Evolutionary conservation across 2,888 invertebrate species (phyloP).

Genomic region (Macropis europaea): DNA sequence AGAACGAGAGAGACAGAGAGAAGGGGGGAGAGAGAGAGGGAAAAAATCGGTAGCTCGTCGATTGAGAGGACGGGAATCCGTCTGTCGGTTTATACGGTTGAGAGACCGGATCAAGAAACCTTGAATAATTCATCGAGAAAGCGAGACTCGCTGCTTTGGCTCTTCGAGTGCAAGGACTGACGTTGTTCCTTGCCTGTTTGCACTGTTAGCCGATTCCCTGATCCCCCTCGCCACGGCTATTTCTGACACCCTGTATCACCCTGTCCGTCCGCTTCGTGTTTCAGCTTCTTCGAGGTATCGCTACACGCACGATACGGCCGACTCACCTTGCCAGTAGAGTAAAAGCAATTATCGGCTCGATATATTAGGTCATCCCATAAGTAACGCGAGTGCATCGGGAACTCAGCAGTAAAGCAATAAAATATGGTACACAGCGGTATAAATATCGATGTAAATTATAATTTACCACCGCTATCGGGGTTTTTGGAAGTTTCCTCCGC

Average conservation of each 20-base stretch:
- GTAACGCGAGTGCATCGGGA: too few species aligned
- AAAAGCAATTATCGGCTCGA: not conserved
- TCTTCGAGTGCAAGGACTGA: conserved; percentile 46
- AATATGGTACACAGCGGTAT: too few species aligned
- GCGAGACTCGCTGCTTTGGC: conserved; percentile 53
- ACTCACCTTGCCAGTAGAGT: not conserved
- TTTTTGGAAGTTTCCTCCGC: not conserved
- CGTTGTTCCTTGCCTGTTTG: conserved; percentile 53
- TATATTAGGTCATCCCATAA: too few species aligned
- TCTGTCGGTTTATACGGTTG: conserved; percentile 65
- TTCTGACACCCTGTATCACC: conserved; percentile 32
- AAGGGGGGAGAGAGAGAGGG: not conserved
- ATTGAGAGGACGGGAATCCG: conserved; percentile 73
- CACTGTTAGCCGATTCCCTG: conserved; percentile 45
- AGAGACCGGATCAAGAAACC: conserved; percentile 72
- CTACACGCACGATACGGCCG: not conserved
- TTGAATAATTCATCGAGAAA: conserved; percentile 76
- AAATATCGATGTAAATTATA: too few species aligned
- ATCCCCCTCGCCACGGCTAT: conserved; percentile 18
- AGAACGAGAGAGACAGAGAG: not conserved
- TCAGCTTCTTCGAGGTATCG: not conserved
- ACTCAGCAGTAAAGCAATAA: too few species aligned
- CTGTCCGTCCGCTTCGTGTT: conserved; percentile 2
- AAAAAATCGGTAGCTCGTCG: conserved; percentile 63
- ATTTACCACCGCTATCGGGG: too few species aligned